Conservation (phyloP, 2,113 vertebrate species). For the Tor tambroides region DNA sequence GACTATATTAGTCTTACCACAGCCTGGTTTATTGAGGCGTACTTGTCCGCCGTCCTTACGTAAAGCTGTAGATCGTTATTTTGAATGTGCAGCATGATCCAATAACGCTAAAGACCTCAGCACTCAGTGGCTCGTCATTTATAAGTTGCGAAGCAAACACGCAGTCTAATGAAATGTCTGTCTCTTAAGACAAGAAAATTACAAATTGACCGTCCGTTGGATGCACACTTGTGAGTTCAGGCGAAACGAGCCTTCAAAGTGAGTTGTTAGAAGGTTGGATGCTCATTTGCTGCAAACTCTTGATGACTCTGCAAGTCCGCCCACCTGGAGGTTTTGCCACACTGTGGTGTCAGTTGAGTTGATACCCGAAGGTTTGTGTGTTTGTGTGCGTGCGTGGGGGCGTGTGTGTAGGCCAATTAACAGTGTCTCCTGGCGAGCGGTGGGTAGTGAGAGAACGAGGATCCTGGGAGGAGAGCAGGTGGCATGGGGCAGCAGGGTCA, state of each 20-base stretch:
- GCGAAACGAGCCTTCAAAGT: constrained; percentile 12
- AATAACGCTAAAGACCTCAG: constrained; percentile 27
- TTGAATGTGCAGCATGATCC: constrained; percentile 11
- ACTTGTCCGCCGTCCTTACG: constrained; percentile 9
- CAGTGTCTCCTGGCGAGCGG: constrained; percentile 42
- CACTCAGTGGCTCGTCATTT: constrained; percentile 3
- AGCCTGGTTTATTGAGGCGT: background rate
- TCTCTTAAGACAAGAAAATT: constrained; percentile 51
- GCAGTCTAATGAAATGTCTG: constrained; percentile 16
- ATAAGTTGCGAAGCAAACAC: constrained; percentile 2
- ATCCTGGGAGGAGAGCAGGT: constrained; percentile 59
- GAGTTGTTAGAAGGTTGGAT: constrained; percentile 44
- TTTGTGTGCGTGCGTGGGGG: constrained; percentile 34
- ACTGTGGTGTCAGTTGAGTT: constrained; percentile 43
- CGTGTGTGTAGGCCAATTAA: constrained; percentile 56
- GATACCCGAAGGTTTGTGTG: constrained; percentile 38
- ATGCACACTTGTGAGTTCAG: background rate
- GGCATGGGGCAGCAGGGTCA: constrained; percentile 60
- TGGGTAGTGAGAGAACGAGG: constrained; percentile 34
- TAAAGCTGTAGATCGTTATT: constrained; percentile 27
- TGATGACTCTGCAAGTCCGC: constrained; percentile 55
- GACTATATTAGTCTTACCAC: constrained; percentile 20
- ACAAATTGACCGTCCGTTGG: constrained; percentile 47
- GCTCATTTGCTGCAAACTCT: constrained; percentile 46
- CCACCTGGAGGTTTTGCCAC: constrained; percentile 46